Conservation (phyloP, 2,888 invertebrate genomes). For the Plutella xylostella region DNA sequence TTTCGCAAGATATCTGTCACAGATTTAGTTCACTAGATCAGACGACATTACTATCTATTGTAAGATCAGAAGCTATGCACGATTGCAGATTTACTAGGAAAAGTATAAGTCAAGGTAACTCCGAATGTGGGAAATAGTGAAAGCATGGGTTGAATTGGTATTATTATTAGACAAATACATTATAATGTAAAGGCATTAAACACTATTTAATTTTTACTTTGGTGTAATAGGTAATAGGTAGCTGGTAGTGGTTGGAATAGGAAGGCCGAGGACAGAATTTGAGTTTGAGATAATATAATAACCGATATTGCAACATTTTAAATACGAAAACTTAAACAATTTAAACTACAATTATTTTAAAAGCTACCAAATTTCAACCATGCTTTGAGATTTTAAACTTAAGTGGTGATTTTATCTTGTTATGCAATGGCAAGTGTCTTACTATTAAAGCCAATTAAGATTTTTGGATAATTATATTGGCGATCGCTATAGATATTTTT, state of each 20-base stretch:
- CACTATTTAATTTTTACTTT: background rate
- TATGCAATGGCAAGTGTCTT: background rate
- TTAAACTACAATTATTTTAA: background rate
- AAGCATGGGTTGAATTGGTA: background rate
- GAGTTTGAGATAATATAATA: too few species aligned
- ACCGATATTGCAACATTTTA: background rate
- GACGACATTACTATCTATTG: too few species aligned
- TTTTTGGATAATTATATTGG: background rate
- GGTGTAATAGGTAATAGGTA: too few species aligned
- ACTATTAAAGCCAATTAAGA: conserved; percentile 4
- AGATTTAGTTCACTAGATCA: background rate
- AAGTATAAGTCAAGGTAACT: conserved; percentile 7
- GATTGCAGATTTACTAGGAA: conserved; percentile 4
- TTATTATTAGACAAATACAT: background rate
- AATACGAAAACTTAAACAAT: background rate
- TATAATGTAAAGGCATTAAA: background rate
- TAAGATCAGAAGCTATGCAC: too few species aligned
- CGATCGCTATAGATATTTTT: background rate
- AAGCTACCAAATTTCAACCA: background rate
- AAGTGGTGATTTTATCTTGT: background rate
- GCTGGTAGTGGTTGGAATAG: too few species aligned
- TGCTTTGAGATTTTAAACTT: background rate
- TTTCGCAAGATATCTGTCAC: background rate
- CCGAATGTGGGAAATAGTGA: background rate
- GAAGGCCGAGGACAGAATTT: too few species aligned